These are phyloP conservation scores for Mus pahari DNA, from an alignment of 2,113 vertebrate species.

Conservation along the genomic window DNA sequence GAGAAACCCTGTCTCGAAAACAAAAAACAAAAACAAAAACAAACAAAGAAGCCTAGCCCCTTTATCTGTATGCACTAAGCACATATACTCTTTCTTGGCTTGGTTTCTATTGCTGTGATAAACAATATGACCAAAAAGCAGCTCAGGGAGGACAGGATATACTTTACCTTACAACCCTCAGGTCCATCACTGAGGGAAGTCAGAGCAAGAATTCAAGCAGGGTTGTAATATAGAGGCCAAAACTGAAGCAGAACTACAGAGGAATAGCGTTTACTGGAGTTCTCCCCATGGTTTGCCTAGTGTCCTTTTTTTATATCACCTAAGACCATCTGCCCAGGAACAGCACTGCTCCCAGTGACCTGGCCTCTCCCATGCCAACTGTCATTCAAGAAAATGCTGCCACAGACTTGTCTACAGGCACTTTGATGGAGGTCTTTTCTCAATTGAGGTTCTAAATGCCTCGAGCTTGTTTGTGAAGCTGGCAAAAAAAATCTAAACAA, in stretches of 20 bases:
- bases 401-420: background rate
- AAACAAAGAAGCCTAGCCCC: background rate
- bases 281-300: background rate
- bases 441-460: background rate
- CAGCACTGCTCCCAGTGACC: background rate
- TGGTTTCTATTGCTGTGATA: background rate
- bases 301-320: too few species aligned
- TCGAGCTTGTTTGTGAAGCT: background rate
- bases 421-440: background rate
- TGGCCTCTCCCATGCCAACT: background rate
- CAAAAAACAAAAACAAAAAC: too few species aligned
- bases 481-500: background rate
- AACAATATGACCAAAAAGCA: background rate
- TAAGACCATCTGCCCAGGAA: background rate
- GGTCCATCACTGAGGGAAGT: background rate
- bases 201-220: background rate
- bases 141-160: too few species aligned
- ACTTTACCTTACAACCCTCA: background rate
- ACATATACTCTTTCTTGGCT: background rate
- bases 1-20: too few species aligned
- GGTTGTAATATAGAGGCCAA: too few species aligned
- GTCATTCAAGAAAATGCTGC: background rate
- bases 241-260: background rate
- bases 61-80: too few species aligned
- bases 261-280: background rate